A percentile compares a stretch with the other conserved stretches of the same genome.
phyloP scores from a whole-genome alignment of 2,113 vertebrate species.

The Phainopepla nitens region DNA sequence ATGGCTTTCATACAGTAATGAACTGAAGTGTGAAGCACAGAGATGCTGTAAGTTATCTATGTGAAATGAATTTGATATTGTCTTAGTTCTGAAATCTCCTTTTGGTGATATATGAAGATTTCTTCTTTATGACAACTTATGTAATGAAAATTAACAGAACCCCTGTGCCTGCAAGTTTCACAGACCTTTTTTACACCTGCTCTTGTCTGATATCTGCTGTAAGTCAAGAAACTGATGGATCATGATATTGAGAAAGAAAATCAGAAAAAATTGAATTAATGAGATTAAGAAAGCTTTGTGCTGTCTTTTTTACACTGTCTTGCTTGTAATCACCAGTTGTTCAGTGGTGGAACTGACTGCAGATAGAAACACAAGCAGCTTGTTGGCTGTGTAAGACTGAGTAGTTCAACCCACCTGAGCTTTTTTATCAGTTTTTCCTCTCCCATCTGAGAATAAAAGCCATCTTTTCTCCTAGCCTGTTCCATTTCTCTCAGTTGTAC shows the following conservation, averaged over 20 bases:
- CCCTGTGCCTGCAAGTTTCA: neutral
- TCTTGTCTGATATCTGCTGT: neutral
- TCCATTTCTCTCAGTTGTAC: neutral
- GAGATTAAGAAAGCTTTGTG: neutral
- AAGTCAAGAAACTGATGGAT: neutral
- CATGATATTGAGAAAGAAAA: neutral
- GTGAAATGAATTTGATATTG: neutral
- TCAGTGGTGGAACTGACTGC: neutral
- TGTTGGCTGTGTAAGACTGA: neutral
- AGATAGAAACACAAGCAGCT: neutral
- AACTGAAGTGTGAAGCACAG: neutral
- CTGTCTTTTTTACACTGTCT: neutral
- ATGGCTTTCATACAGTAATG: neutral
- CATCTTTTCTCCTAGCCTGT: neutral
- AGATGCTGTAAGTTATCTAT: fast-evolving
- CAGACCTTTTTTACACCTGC: neutral
- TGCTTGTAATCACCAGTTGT: neutral
- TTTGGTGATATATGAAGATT: neutral
- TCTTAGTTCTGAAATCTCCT: neutral
- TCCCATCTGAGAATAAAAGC: neutral
- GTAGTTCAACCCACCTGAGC: neutral
- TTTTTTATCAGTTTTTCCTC: neutral
- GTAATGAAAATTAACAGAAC: neutral
- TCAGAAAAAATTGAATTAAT: neutral
- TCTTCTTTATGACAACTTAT: neutral